Evolutionary conservation across 2,888 invertebrate genomes (phyloP).

Genomic region (Epinotia brunnichana): DNA sequence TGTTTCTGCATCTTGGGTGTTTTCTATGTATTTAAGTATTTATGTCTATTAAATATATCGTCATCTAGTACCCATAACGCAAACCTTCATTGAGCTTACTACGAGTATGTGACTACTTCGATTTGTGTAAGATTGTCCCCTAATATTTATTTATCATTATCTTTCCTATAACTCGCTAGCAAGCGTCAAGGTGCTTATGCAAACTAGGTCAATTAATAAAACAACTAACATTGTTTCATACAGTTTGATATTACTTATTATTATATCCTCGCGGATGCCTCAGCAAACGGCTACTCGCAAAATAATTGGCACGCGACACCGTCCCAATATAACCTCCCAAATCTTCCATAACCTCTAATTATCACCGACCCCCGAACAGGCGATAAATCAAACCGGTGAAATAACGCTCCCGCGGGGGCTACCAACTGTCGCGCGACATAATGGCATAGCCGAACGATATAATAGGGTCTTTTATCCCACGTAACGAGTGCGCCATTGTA

Average conservation of each 20-base stretch:
- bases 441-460: constrained; percentile 53
- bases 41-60: too few species aligned
- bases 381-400: constrained; percentile 76
- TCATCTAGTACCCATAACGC: too few species aligned
- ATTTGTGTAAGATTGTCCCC: too few species aligned
- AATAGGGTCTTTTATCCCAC: constrained; percentile 68
- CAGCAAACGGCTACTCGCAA: constrained; percentile 8
- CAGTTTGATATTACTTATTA: neutral
- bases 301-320: constrained; percentile 47
- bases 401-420: constrained; percentile 69
- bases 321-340: constrained; percentile 59
- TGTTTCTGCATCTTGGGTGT: too few species aligned
- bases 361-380: constrained; percentile 57
- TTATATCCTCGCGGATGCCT: neutral
- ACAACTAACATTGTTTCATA: neutral
- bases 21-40: too few species aligned
- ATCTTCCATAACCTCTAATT: constrained; percentile 53
- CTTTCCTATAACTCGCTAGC: too few species aligned
- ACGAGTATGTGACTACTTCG: too few species aligned
- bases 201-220: neutral
- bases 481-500: constrained; percentile 42
- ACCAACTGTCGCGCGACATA: constrained; percentile 67
- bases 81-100: too few species aligned
- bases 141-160: too few species aligned
- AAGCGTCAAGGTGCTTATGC: too few species aligned